phyloP scores from a whole-genome alignment of 2,113 vertebrate genomes.

The Gavia stellata region DNA sequence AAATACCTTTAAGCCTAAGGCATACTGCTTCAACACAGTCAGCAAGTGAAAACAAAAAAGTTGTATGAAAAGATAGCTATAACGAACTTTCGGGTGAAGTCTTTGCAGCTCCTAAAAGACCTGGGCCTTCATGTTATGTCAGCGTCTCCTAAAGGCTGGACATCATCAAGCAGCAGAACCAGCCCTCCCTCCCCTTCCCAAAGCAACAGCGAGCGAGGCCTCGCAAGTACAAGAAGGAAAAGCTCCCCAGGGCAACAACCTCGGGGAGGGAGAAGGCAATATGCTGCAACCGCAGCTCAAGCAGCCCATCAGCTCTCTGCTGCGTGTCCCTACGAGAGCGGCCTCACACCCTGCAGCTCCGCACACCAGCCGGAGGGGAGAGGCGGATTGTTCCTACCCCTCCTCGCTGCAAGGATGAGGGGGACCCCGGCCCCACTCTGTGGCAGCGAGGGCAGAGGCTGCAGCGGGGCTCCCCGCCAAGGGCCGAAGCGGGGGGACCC shows the following conservation, averaged over 20 bases:
- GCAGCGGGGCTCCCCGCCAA: rapidly evolving
- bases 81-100: background rate
- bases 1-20: background rate
- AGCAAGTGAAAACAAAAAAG: background rate
- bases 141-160: background rate
- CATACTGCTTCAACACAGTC: rapidly evolving
- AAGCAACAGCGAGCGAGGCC: background rate
- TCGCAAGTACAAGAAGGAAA: background rate
- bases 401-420: too few species aligned
- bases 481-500: background rate
- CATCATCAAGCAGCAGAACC: background rate
- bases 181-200: background rate
- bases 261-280: background rate
- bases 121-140: rapidly evolving
- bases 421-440: background rate
- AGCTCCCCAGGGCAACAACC: background rate
- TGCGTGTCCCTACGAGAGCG: background rate
- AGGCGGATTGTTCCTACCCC: rapidly evolving
- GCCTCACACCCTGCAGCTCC: background rate
- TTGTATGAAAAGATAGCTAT: rapidly evolving
- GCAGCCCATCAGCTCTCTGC: background rate
- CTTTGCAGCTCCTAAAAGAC: background rate
- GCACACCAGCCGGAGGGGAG: rapidly evolving
- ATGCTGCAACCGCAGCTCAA: rapidly evolving
- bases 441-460: background rate